Evolutionary conservation across 2,888 invertebrate genomes (phyloP).

Genomic region (Calameuta pallipes): DNA sequence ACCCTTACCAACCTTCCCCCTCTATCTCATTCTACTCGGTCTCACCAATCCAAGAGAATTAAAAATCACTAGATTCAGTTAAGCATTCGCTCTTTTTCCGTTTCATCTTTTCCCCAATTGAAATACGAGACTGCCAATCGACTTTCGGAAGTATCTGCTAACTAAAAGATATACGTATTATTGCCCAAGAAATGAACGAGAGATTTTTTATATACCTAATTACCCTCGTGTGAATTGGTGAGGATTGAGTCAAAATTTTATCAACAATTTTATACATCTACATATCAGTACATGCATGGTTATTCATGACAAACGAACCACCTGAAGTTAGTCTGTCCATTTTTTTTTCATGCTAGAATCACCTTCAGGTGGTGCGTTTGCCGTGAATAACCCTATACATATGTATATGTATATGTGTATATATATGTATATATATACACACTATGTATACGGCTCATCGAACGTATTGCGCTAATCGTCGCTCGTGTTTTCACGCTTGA

Average conservation of each 20-base stretch:
- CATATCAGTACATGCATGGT: too few relatives aligned
- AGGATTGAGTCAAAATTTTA: too few relatives aligned
- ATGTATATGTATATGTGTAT: too few relatives aligned
- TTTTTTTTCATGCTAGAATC: too few relatives aligned
- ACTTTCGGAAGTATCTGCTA: neutral
- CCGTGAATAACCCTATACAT: too few relatives aligned
- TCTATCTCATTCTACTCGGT: constrained; percentile 23
- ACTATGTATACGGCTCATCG: neutral
- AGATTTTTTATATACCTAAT: neutral
- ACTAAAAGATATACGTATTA: neutral
- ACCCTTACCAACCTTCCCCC: constrained; percentile 22
- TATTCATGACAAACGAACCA: too few relatives aligned
- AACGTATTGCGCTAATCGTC: neutral
- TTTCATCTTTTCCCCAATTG: neutral
- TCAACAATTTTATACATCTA: too few relatives aligned
- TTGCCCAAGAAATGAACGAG: neutral
- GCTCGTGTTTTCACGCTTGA: neutral
- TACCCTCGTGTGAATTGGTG: neutral
- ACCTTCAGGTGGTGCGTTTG: too few relatives aligned
- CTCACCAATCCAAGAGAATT: constrained; percentile 50
- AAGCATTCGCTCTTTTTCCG: constrained; percentile 20
- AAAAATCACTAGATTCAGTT: constrained; percentile 63
- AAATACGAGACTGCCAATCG: neutral
- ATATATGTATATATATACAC: too few relatives aligned
- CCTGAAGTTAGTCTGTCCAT: too few relatives aligned